Evolutionary conservation across 2,888 invertebrate species (phyloP).

Genomic region (Masnerella sp.): DNA sequence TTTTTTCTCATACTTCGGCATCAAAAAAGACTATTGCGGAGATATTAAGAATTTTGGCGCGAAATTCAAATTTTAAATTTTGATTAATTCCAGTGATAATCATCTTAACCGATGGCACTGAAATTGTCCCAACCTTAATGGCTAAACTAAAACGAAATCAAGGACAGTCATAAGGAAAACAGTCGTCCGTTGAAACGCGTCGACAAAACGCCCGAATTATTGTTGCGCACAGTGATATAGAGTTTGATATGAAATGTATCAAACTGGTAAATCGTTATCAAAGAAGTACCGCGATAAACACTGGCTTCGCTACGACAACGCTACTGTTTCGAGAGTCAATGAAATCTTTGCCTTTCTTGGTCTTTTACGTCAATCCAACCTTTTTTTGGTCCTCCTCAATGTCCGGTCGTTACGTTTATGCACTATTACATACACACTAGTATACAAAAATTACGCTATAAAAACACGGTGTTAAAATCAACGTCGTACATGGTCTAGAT

Average conservation of each 20-base stretch:
- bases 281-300: conserved; percentile 56
- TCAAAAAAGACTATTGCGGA: too few species aligned
- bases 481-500: conserved; percentile 46
- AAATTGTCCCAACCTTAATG: conserved; percentile 12
- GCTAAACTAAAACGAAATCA: conserved; percentile 4
- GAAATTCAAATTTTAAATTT: too few species aligned
- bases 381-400: not conserved
- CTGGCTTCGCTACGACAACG: conserved; percentile 34
- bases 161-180: conserved; percentile 29
- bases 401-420: conserved; percentile 26
- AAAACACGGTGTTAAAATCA: conserved; percentile 59
- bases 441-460: conserved; percentile 61
- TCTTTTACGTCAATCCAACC: not conserved
- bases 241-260: conserved; percentile 60
- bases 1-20: too few species aligned
- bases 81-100: too few species aligned
- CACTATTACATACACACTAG: conserved; percentile 57
- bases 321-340: conserved; percentile 36
- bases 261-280: conserved; percentile 59
- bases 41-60: conserved; percentile 1
- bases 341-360: conserved; percentile 3
- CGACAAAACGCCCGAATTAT: conserved; percentile 50
- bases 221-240: conserved; percentile 58
- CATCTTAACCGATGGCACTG: too few species aligned
- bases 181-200: conserved; percentile 54